phyloP scores from a whole-genome alignment of 2,113 vertebrate genomes.

The Ailuropoda melanoleuca region DNA sequence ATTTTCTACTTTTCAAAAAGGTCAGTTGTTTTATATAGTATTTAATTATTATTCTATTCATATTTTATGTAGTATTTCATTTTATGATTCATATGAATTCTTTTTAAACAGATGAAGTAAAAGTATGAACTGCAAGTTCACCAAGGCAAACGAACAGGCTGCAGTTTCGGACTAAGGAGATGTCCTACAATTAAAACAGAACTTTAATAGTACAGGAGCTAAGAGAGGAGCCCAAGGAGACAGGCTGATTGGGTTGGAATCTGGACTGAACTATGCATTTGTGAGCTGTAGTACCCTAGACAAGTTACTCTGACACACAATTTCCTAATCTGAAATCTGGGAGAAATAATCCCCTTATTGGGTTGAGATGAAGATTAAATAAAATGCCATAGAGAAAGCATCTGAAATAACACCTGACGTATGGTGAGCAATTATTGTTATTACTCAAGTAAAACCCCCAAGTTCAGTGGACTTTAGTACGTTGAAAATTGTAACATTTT shows the following conservation, averaged over 20 bases:
- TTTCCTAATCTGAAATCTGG: conserved; percentile 39
- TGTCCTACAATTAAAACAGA: not conserved
- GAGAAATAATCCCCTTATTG: not conserved
- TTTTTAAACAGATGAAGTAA: not conserved
- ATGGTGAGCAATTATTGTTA: not conserved
- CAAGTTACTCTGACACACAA: not conserved
- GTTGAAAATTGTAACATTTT: conserved; percentile 4
- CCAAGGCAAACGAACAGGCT: not conserved
- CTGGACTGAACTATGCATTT: not conserved
- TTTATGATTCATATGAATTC: not conserved
- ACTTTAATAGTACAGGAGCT: not conserved
- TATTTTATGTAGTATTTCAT: not conserved
- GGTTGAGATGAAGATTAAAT: not conserved
- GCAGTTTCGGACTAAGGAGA: not conserved
- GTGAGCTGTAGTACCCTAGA: not conserved
- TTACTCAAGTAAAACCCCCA: conserved; percentile 4
- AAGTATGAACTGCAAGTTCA: not conserved
- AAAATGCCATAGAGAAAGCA: not conserved
- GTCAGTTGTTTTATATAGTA: not conserved
- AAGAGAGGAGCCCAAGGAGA: not conserved
- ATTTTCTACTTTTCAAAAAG: conserved; percentile 31
- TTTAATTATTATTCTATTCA: not conserved
- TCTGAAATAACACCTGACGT: not conserved
- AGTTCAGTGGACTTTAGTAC: not conserved
- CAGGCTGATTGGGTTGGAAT: not conserved